These are phyloP conservation scores for Magallana gigas DNA, from an alignment of 1,140 invertebrate genomes.

Conservation along the genomic window DNA sequence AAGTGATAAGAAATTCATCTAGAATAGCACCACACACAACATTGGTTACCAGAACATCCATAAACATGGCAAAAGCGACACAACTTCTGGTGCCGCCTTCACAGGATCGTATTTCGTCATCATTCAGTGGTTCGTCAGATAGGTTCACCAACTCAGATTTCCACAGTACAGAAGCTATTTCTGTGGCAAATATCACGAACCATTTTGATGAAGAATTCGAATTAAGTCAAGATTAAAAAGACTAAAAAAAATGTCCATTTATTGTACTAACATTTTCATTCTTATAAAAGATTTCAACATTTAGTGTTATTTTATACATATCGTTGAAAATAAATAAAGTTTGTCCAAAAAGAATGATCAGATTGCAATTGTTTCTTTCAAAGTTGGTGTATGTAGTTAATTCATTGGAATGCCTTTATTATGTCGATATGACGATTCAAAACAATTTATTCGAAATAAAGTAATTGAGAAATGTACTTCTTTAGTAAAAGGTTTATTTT, in stretches of 20 bases:
- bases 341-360: background rate
- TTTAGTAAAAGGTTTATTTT: too few species aligned
- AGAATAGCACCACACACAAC: background rate
- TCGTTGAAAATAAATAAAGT: background rate
- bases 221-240: background rate
- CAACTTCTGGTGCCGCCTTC: background rate
- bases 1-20: slow-evolving; percentile 8
- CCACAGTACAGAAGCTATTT: background rate
- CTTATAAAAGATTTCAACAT: background rate
- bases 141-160: background rate
- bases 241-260: background rate
- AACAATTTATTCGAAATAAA: too few species aligned
- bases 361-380: background rate
- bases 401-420: background rate
- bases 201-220: background rate
- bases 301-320: background rate
- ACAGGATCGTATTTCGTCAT: background rate
- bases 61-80: background rate
- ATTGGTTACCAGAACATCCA: background rate
- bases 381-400: background rate
- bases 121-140: background rate
- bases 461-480: too few species aligned
- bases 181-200: slow-evolving; percentile 29
- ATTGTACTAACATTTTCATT: background rate
- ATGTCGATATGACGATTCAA: too few species aligned